phyloP scores from a whole-genome alignment of 2,797 vertebrate species.

The Ciconia nigra region DNA sequence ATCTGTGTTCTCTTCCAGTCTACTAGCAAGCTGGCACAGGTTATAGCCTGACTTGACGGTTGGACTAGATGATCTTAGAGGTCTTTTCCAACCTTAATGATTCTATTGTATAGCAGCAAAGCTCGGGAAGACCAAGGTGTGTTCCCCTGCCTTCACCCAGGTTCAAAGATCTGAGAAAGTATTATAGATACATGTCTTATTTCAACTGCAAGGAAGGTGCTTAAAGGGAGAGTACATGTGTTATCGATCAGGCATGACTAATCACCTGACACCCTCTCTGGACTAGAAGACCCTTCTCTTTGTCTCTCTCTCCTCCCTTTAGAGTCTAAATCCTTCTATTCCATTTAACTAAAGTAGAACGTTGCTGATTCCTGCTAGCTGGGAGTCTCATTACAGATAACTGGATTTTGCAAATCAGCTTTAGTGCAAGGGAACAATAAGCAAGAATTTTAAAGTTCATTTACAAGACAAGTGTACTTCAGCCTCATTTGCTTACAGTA shows the following conservation, averaged over 20 bases:
- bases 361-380: neutral
- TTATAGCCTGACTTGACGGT: neutral
- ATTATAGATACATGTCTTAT: neutral
- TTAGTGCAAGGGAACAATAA: neutral
- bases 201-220: neutral
- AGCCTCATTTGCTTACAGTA: neutral
- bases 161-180: neutral
- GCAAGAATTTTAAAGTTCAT: neutral
- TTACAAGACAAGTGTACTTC: neutral
- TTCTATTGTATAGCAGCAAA: neutral
- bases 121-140: neutral
- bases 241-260: neutral
- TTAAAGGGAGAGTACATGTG: neutral
- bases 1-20: neutral
- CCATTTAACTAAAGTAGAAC: neutral
- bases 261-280: neutral
- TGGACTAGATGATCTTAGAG: no score
- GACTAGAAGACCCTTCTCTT: neutral
- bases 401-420: constrained; percentile 14
- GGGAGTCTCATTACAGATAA: neutral
- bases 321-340: neutral
- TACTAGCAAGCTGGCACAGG: constrained; percentile 6
- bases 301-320: neutral
- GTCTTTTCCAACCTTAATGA: no score
- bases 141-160: neutral